Evolutionary conservation across 2,888 invertebrate genomes (phyloP), one percentile per base, ranked within the genome.

Genomic region (Ennomos quercinarius): DNA sequence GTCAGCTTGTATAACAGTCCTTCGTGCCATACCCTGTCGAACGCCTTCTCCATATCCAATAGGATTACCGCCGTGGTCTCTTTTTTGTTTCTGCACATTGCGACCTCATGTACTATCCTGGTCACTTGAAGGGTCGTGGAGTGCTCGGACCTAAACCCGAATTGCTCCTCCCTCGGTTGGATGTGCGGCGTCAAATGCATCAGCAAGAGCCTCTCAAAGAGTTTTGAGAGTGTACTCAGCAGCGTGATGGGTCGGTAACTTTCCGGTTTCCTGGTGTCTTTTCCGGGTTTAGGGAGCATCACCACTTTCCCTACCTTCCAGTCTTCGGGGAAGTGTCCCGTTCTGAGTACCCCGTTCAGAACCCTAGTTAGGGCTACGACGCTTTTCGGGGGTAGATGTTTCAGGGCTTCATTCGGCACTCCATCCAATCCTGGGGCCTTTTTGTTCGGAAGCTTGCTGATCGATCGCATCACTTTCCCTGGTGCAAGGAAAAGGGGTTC

Each of bases 21-120:
- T 8, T 58, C 59, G 47, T 77, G 75, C 76, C 76, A 76, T 0
- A 79, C 74, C 0, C 67, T 43, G 53, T 77, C 75, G 56, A 78
- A 76, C 4, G 38, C 51, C 9, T 52, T 52, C n/a, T 52, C 51
- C 44, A 75, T 72, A 51, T 76, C 74, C 0, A 76, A 66, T 49
- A 74, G 62, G 10, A 74, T 70, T 10, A 66, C 68, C 5, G 50
- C 68, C 2, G 61, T 35, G 44, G 41, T 27, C 11, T 66, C 61
- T 0, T 50, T 53, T 44, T 61, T 66, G 55, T 74, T 77, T 0
- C 13, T 0, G 9, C 61, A 51, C 6, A 52, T 53, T 0, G 69
- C 50, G 9, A 67, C n/a, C 6, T 49, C 12, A 49, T 73, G 69
- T 9, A 74, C 66, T 0, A 78, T 58, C 36, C 68, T 63, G 1